Base-by-base conservation (phyloP, 2,797 vertebrate species). In the Chromobotia macracanthus region DNA sequence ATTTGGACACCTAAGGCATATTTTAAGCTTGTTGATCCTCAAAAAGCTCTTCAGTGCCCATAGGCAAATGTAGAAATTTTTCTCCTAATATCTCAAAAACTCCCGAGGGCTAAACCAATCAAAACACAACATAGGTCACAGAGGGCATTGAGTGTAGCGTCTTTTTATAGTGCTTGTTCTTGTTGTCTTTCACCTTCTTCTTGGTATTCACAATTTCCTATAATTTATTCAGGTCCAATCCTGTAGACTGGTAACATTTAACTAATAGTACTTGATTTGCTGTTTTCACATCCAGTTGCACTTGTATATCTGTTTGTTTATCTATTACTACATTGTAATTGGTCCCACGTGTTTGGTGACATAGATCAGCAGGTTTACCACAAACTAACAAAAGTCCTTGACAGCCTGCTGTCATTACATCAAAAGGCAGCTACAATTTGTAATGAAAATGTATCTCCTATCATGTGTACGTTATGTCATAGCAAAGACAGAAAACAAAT, bases 1-100 rank as follows among this genome's bases (percentile, higher is more conserved):
- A 72, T 66, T 66, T 72, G 61, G 48, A 53, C 55, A 51, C 64
- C 75, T 61, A 46, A 67, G 76, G 69, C 63, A 48, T 63, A 61
- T 51, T 38, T 82, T 56, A 79, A 68, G 56, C 76, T 61, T 82
- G 63, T 79, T 82, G 35, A 78, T 78, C 75, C 55, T 74, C 13
- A n/a, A 41, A 63, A 67, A 73, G 64, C 56, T 51, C 56, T 23
- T 51, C 16, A 1, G 5, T 72, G 61, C 38, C 67, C 31, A 9
- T 63, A 71, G 76, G 67, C 77, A 79, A 55, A 79, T 65, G 55
- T 72, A 21, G 60, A 72, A 65, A 72, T 65, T 11, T 72, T 60
- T 66, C 46, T 79, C 56, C 28, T 63, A 41, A 64, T 72, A 21
- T 65, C 77, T 79, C 23, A 53, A 64, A 56, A 48, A 19, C 35